phyloP scores from a whole-genome alignment of 1,140 invertebrate genomes.

The Lepidurus packardi region DNA sequence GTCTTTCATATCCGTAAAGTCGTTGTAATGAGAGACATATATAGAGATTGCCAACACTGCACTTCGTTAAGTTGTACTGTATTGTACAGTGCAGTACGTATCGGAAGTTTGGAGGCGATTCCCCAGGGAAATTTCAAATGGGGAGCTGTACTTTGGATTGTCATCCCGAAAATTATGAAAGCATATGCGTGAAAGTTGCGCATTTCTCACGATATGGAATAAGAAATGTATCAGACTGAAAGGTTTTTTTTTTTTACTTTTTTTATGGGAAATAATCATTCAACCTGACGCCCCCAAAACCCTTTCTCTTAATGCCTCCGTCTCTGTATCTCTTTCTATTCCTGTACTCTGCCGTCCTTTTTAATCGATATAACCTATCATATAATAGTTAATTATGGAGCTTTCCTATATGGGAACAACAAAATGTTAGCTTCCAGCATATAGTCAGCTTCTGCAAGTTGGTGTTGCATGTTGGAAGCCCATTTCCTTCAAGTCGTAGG shows the following conservation, averaged over 20 bases:
- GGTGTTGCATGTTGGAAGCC: not conserved
- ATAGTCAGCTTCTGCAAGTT: not conserved
- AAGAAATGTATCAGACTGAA: not conserved
- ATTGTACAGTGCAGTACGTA: not conserved
- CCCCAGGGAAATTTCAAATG: constrained; percentile 6
- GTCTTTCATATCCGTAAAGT: not conserved
- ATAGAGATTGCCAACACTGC: not conserved
- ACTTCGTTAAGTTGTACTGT: too few species aligned
- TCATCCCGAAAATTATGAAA: constrained; percentile 5
- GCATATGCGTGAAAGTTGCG: constrained; percentile 16
- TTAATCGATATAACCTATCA: not conserved
- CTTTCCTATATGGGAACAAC: not conserved
- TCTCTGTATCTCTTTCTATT: not conserved
- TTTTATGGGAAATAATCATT: not conserved
- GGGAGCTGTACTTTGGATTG: constrained; percentile 1
- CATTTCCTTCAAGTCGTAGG: not conserved
- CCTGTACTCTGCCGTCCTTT: not conserved
- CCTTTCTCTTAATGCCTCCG: too few species aligned
- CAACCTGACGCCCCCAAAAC: not conserved
- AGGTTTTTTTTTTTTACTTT: not conserved
- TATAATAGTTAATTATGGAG: not conserved
- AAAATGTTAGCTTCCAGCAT: not conserved
- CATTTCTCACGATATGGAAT: not conserved
- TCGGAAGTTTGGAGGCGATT: constrained; percentile 5
- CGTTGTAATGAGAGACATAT: not conserved